Evolutionary conservation across 2,888 invertebrate species (phyloP).

Genomic region (Drosophila pseudotakahashii): DNA sequence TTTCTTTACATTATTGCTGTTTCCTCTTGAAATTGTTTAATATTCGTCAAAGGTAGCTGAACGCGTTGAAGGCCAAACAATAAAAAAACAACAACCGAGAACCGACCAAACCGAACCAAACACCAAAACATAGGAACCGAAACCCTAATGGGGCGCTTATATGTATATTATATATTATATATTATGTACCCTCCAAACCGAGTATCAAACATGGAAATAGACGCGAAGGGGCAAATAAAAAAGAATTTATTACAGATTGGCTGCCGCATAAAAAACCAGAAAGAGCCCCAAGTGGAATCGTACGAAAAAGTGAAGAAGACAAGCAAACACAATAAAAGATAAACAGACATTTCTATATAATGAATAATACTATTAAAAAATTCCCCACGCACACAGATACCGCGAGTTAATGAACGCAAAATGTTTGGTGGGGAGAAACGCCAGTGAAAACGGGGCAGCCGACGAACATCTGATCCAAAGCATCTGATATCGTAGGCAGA

Average conservation of each 20-base stretch:
- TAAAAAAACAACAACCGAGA: conserved; percentile 26
- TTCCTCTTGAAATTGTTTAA: conserved; percentile 74
- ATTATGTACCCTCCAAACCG: conserved; percentile 12
- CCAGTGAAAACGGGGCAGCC: conserved; percentile 31
- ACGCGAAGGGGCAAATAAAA: conserved; percentile 42
- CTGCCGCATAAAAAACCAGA: conserved; percentile 38
- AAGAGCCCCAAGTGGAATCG: conserved; percentile 58
- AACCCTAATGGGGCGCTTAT: conserved; percentile 42
- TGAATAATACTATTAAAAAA: conserved; percentile 42
- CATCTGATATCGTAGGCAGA: conserved; percentile 52
- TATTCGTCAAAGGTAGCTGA: conserved; percentile 78
- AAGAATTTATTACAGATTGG: conserved; percentile 73
- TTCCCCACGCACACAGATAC: conserved; percentile 30
- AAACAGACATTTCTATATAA: conserved; percentile 53
- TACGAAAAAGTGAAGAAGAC: conserved; percentile 45
- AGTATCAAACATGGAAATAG: conserved; percentile 48
- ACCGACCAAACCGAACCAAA: conserved; percentile 31
- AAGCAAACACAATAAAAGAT: conserved; percentile 46
- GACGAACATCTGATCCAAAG: conserved; percentile 65
- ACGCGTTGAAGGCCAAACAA: conserved; percentile 77
- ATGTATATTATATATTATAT: conserved; percentile 15
- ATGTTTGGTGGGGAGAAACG: conserved; percentile 41
- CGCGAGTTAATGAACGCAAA: conserved; percentile 61
- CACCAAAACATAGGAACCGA: conserved; percentile 42
- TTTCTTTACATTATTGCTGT: conserved; percentile 64